phyloP scores from a whole-genome alignment of 2,888 invertebrate genomes.

The Tineola bisselliella region DNA sequence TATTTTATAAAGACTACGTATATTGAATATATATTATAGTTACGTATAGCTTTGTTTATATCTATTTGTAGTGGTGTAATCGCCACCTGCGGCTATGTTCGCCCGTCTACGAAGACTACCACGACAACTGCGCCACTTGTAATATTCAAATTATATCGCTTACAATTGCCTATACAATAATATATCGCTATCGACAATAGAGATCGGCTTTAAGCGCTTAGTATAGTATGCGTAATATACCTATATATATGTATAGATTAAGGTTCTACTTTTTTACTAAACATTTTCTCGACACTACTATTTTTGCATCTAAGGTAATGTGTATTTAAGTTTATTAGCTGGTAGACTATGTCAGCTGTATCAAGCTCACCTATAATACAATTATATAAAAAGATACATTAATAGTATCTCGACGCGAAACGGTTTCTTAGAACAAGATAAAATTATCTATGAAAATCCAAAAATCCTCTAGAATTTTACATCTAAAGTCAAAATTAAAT shows the following conservation, averaged over 20 bases:
- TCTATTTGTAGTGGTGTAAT: conserved; percentile 29
- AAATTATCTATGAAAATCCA: too few relatives aligned
- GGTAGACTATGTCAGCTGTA: too few relatives aligned
- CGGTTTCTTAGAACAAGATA: too few relatives aligned
- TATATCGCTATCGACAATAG: conserved; percentile 27
- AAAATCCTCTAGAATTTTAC: too few relatives aligned
- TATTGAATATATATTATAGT: neutral
- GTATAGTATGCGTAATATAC: conserved; percentile 23
- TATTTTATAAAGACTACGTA: too few relatives aligned
- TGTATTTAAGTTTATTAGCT: too few relatives aligned
- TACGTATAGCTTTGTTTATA: conserved; percentile 7
- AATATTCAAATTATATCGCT: conserved; percentile 44
- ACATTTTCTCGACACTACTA: too few relatives aligned
- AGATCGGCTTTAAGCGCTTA: conserved; percentile 27
- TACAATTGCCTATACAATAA: conserved; percentile 27
- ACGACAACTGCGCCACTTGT: conserved; percentile 46
- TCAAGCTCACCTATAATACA: too few relatives aligned
- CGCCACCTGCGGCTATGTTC: conserved; percentile 52
- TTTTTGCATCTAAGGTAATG: too few relatives aligned
- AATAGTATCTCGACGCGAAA: too few relatives aligned
- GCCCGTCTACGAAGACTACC: conserved; percentile 29
- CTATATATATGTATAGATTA: neutral
- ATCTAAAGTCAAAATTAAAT: too few relatives aligned
- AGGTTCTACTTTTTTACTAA: neutral
- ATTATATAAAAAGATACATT: too few relatives aligned